A percentile compares a stretch with the other conserved stretches of the same genome.
phyloP scores from a whole-genome alignment of 1,140 invertebrate species.

The Lutraria rhynchaena region DNA sequence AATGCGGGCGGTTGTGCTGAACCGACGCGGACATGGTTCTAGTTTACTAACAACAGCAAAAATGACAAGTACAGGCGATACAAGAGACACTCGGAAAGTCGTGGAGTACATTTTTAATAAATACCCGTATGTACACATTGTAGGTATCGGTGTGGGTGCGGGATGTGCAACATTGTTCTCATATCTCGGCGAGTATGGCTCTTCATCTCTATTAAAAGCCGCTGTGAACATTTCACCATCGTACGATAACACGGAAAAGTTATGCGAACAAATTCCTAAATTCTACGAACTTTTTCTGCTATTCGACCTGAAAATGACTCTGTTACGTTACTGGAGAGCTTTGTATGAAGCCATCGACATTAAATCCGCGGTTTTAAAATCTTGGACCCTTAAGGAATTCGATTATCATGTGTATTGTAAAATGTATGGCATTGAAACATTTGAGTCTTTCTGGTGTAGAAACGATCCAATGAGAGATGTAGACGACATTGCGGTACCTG shows the following conservation, averaged over 20 bases:
- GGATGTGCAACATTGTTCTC: slow-evolving; percentile 64
- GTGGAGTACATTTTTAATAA: slow-evolving; percentile 56
- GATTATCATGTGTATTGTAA: slow-evolving; percentile 70
- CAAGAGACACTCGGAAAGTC: slow-evolving; percentile 61
- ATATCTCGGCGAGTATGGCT: slow-evolving; percentile 66
- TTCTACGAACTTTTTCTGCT: slow-evolving; percentile 72
- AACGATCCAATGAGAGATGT: slow-evolving; percentile 79
- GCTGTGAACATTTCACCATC: slow-evolving; percentile 26
- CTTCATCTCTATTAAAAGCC: slow-evolving; percentile 18
- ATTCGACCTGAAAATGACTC: slow-evolving; percentile 63
- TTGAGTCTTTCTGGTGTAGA: slow-evolving; percentile 75
- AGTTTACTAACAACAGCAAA: slow-evolving; percentile 71
- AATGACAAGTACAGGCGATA: slow-evolving; percentile 69
- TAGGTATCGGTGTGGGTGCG: slow-evolving; percentile 57
- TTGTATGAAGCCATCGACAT: slow-evolving; percentile 68
- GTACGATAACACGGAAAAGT: slow-evolving; percentile 44
- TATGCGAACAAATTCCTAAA: slow-evolving; percentile 56
- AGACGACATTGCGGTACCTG: slow-evolving; percentile 78
- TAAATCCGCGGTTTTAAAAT: slow-evolving; percentile 56
- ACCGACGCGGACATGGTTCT: slow-evolving; percentile 72
- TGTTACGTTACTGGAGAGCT: slow-evolving; percentile 66
- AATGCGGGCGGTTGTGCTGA: slow-evolving; percentile 71
- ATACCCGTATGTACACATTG: slow-evolving; percentile 55
- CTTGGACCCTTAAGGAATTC: slow-evolving; percentile 66
- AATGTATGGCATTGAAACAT: slow-evolving; percentile 63